These are phyloP conservation scores for Hippopotamyrus pictus DNA, from an alignment of 2,797 vertebrate genomes.

Conservation along the genomic window DNA sequence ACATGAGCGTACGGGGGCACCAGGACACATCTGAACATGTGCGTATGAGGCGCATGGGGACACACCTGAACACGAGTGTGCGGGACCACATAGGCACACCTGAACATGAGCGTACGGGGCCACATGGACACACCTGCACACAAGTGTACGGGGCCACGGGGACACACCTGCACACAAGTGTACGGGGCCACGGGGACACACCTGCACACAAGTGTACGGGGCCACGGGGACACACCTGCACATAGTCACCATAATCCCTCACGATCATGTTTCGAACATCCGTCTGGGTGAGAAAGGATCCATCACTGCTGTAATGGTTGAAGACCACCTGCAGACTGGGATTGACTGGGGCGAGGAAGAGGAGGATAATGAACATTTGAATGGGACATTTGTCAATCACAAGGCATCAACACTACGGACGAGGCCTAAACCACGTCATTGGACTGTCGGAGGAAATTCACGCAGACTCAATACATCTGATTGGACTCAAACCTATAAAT, in stretches of 20 bases:
- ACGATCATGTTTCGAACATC: slow-evolving; percentile 22
- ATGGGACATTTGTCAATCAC: not conserved
- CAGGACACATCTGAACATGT: not conserved
- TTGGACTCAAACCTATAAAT: not conserved
- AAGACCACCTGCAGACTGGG: slow-evolving; percentile 23
- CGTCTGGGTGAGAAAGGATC: not conserved
- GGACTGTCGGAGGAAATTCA: not conserved
- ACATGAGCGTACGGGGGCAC: not conserved
- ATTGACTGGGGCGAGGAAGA: not conserved
- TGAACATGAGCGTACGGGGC: too few relatives aligned
- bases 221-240: slow-evolving; percentile 20
- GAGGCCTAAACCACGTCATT: not conserved
- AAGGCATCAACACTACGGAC: not conserved
- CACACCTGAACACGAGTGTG: too few relatives aligned
- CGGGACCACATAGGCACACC: not conserved
- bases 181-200: not conserved
- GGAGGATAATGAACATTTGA: not conserved
- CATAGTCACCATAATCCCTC: not conserved
- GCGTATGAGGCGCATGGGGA: not conserved
- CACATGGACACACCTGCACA: too few relatives aligned
- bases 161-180: too few relatives aligned
- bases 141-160: too few relatives aligned
- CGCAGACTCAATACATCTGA: not conserved
- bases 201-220: not conserved
- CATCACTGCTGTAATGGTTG: slow-evolving; percentile 23